A percentile compares a stretch with the other conserved stretches of the same genome.
Conservation (phyloP, 2,888 invertebrate species). For the Ferdinandea cuprea region DNA sequence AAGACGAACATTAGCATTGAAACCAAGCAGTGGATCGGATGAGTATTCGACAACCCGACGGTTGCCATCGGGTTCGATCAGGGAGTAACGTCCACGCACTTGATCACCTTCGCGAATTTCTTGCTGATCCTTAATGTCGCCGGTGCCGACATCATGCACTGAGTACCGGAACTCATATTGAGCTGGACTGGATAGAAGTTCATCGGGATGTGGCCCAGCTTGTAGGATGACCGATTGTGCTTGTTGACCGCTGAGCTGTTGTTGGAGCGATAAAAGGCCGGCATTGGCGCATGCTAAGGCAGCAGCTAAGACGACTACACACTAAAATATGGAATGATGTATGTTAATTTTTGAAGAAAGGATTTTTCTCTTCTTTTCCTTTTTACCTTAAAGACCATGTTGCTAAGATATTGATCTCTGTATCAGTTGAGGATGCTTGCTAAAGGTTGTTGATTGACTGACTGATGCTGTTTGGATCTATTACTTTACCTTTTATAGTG, state of each 20-base stretch:
- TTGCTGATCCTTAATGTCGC: constrained; percentile 82
- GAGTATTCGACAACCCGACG: constrained; percentile 82
- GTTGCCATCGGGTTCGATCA: constrained; percentile 82
- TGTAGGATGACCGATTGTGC: constrained; percentile 65
- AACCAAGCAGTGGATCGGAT: constrained; percentile 81
- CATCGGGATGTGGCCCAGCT: constrained; percentile 77
- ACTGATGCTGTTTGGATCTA: constrained; percentile 63
- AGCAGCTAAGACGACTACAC: constrained; percentile 76
- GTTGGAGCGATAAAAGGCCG: constrained; percentile 74
- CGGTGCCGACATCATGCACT: constrained; percentile 82
- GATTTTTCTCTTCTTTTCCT: too few relatives aligned
- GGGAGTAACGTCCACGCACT: constrained; percentile 82
- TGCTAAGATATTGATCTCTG: constrained; percentile 65
- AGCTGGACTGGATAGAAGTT: constrained; percentile 79
- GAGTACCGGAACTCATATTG: constrained; percentile 82
- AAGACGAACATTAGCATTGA: constrained; percentile 81
- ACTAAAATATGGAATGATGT: constrained; percentile 63
- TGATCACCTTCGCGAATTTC: constrained; percentile 82
- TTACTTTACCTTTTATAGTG: constrained; percentile 61
- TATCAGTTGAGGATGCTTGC: constrained; percentile 56
- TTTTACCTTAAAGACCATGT: constrained; percentile 72
- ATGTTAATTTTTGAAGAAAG: too few relatives aligned
- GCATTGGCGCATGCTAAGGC: constrained; percentile 71
- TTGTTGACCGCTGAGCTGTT: constrained; percentile 59
- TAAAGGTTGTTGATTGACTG: constrained; percentile 63